Conservation (phyloP, 1,140 invertebrate species). For the Odontomachus brunneus region DNA sequence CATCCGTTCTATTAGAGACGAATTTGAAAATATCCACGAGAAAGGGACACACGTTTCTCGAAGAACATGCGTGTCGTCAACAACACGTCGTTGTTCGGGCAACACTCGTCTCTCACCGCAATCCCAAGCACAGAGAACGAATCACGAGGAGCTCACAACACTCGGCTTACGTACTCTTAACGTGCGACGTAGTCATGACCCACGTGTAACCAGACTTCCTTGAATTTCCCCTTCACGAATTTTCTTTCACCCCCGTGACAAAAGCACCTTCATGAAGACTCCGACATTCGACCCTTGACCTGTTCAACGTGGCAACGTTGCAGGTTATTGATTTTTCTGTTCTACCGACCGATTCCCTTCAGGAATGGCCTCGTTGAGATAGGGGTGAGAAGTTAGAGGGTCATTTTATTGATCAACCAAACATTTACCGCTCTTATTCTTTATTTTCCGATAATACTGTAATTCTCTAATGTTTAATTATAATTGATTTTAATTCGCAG, state of each 20-base stretch:
- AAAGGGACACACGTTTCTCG: background rate
- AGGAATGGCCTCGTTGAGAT: background rate
- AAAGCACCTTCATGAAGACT: conserved; percentile 61
- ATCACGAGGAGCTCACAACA: conserved; percentile 1
- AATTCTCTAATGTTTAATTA: background rate
- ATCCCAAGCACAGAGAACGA: conserved; percentile 36
- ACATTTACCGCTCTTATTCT: background rate
- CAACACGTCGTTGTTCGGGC: conserved; percentile 8
- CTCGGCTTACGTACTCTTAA: conserved; percentile 19
- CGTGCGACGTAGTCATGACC: conserved; percentile 63
- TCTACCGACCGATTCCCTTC: conserved; percentile 62
- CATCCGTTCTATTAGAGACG: background rate
- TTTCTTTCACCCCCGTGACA: conserved; percentile 65
- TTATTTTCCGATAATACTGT: no score
- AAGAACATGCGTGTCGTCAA: conserved; percentile 32
- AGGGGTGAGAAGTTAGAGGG: background rate
- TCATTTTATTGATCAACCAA: conserved; percentile 19
- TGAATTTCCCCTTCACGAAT: conserved; percentile 55
- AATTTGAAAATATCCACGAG: background rate
- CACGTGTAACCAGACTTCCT: conserved; percentile 62
- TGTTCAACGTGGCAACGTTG: conserved; percentile 70
- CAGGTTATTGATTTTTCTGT: conserved; percentile 67
- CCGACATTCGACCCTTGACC: background rate
- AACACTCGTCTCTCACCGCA: conserved; percentile 24
- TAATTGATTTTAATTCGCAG: conserved; percentile 2